A percentile compares a stretch with the other conserved stretches of the same genome.
Conservation (phyloP, 1,140 invertebrate species). For the Macrotrachela quadricornifera region DNA sequence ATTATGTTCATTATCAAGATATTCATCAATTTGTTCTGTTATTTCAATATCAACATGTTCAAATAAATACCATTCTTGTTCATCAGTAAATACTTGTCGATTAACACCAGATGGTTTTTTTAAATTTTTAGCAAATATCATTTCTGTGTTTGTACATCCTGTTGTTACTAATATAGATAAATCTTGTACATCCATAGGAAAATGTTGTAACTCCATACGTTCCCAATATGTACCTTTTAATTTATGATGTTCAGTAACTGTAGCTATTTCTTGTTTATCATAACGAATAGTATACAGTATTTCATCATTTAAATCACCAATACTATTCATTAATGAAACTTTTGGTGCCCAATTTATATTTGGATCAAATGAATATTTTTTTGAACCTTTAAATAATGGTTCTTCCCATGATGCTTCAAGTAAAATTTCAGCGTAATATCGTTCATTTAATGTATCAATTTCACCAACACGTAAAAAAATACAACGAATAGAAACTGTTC, state of each 20-base stretch:
- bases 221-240: conserved; percentile 1
- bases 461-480: conserved; percentile 9
- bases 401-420: conserved; percentile 6
- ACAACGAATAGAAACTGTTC: background rate
- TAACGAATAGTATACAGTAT: too few species aligned
- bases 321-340: too few species aligned
- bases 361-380: too few species aligned
- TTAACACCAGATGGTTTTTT: background rate
- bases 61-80: too few species aligned
- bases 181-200: conserved; percentile 3
- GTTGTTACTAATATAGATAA: conserved; percentile 7
- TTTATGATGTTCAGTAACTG: background rate
- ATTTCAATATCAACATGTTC: too few species aligned
- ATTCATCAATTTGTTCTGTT: too few species aligned
- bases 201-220: background rate
- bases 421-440: conserved; percentile 9
- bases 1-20: too few species aligned
- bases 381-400: too few species aligned
- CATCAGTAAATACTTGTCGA: too few species aligned
- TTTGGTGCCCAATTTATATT: too few species aligned
- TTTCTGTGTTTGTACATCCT: conserved; percentile 5
- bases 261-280: too few species aligned
- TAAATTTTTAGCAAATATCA: background rate
- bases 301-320: too few species aligned
- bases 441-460: conserved; percentile 9